phyloP scores from a whole-genome alignment of 2,888 invertebrate species.

The Sinodicranocentrus sp. region DNA sequence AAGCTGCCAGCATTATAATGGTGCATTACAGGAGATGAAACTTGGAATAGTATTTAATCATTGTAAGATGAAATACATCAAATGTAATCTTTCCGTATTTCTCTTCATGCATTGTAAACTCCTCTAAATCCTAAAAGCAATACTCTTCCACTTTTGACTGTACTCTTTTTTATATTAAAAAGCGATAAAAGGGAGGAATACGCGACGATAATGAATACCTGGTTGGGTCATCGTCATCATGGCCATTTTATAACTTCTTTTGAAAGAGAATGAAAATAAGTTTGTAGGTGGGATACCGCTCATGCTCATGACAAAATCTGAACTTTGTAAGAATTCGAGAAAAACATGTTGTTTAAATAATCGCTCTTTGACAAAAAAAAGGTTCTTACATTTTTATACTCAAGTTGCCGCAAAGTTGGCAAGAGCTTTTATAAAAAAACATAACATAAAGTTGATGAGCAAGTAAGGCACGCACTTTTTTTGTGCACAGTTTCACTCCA shows the following conservation, averaged over 20 bases:
- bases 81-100: constrained; percentile 7
- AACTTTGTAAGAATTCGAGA: constrained; percentile 21
- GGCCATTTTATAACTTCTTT: neutral
- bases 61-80: neutral
- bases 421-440: neutral
- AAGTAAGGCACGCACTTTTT: constrained; percentile 25
- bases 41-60: neutral
- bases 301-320: constrained; percentile 22
- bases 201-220: neutral
- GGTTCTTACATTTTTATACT: neutral
- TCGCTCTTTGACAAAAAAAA: neutral
- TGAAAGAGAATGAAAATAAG: neutral
- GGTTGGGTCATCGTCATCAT: neutral
- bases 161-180: too few relatives aligned
- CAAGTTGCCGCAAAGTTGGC: constrained; percentile 15
- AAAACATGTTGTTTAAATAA: neutral
- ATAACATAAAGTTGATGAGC: constrained; percentile 12
- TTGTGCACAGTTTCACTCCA: constrained; percentile 6
- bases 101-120: neutral
- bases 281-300: constrained; percentile 11
- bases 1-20: neutral
- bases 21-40: neutral
- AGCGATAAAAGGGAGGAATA: neutral
- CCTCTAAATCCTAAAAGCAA: too few relatives aligned
- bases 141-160: too few relatives aligned